Percentiles rank a stretch among this genome's conserved stretches.
phyloP scores from a whole-genome alignment of 1,140 invertebrate species.

The Sminthurides bifidus region DNA sequence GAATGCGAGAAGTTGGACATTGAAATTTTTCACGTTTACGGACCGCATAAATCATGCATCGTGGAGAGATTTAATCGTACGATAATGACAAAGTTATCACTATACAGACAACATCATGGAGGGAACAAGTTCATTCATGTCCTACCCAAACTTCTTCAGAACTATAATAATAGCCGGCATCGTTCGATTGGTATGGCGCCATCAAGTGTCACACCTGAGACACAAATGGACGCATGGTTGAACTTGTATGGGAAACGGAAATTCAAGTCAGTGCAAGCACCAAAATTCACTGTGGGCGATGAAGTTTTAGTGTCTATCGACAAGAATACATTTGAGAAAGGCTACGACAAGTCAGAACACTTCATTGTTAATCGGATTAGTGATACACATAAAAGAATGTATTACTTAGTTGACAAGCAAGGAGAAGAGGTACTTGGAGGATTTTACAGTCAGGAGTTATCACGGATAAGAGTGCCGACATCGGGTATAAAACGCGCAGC shows the following conservation, averaged over 20 bases:
- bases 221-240: constrained; percentile 4
- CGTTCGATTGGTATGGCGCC: not conserved
- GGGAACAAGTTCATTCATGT: not conserved
- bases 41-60: not conserved
- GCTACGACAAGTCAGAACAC: not conserved
- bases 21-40: constrained; percentile 1
- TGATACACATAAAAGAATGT: not conserved
- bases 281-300: constrained; percentile 1
- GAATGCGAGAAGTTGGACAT: not conserved
- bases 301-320: not conserved
- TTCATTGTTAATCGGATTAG: not conserved
- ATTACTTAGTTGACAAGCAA: not conserved
- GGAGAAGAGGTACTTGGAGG: too few species aligned
- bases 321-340: constrained; percentile 14
- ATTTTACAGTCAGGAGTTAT: too few species aligned
- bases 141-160: not conserved
- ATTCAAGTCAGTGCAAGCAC: not conserved
- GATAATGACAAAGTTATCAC: not conserved
- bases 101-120: not conserved
- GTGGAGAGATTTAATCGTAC: constrained; percentile 1
- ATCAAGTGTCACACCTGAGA: not conserved
- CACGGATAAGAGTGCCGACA: too few species aligned
- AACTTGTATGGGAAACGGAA: constrained; percentile 3
- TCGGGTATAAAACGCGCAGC: too few species aligned
- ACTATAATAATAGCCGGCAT: not conserved